Conservation (phyloP, 1,140 invertebrate species). For the Drosophila gunungcola region DNA sequence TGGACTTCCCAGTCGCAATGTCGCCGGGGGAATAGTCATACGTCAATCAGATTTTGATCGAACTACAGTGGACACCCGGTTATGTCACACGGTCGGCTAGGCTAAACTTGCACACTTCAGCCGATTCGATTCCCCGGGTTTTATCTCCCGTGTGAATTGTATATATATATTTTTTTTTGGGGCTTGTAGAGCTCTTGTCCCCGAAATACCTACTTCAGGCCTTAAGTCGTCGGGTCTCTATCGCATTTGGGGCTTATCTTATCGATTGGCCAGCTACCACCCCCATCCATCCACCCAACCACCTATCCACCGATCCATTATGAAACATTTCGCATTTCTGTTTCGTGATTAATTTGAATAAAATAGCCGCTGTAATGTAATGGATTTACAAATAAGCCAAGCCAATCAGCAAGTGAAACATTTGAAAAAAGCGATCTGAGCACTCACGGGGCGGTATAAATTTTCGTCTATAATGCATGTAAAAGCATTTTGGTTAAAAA, state of each 20-base stretch:
- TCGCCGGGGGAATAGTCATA: slow-evolving; percentile 49
- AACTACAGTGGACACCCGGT: slow-evolving; percentile 35
- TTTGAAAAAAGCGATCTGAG: neutral
- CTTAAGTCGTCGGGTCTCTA: slow-evolving; percentile 43
- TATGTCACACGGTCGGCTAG: slow-evolving; percentile 24
- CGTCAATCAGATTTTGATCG: slow-evolving; percentile 41
- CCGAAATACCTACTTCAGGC: slow-evolving; percentile 38
- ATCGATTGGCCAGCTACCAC: slow-evolving; percentile 33
- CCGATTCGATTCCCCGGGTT: slow-evolving; percentile 10
- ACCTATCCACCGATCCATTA: slow-evolving; percentile 16
- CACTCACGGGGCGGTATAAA: neutral
- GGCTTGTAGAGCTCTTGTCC: slow-evolving; percentile 36
- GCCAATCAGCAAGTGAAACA: neutral
- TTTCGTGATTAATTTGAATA: slow-evolving; percentile 56
- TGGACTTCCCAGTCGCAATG: slow-evolving; percentile 46
- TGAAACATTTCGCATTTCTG: slow-evolving; percentile 64
- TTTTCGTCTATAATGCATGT: too few species aligned
- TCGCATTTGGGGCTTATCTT: slow-evolving; percentile 47
- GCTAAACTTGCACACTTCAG: slow-evolving; percentile 5
- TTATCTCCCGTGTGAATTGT: slow-evolving; percentile 35
- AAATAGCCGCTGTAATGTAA: slow-evolving; percentile 14
- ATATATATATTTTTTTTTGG: slow-evolving; percentile 19
- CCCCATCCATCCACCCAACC: slow-evolving; percentile 11
- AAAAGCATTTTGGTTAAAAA: too few species aligned
- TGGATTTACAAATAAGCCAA: slow-evolving; percentile 2